Base-by-base conservation (phyloP, 2,113 vertebrate species). In the Alligator sinensis region DNA sequence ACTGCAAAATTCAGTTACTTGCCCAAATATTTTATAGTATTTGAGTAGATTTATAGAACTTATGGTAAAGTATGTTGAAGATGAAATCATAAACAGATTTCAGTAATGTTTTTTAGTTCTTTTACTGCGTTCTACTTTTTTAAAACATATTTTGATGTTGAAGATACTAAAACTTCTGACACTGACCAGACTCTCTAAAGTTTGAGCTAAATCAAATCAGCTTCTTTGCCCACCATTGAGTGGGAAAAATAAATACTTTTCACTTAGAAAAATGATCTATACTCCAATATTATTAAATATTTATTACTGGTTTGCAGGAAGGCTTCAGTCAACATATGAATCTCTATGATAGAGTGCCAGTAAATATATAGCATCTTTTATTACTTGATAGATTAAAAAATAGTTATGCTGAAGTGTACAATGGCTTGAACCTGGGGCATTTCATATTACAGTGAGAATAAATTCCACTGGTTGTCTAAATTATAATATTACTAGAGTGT, bases 261-360 rank as follows among this genome's bases (percentile, higher is more conserved):
- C 82, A 89, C 78, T 94, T 84, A 58, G 77, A 91, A 87, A 95
- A 93, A 79, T 55, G 77, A 80, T 47, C 70, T 24, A 22, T 47
- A 74, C 61, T 93, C 59, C 27, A 94, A 38, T 34, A 55, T n/a
- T 77, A 96, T 93, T 82, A 90, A 96, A 87, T 93, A 95, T 96
- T 96, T 82, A 96, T 57, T 68, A 2, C 0, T 28, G 24, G 17
- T 54, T 57, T 64, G 68, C 64, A 79, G 17, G 77, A 55, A 94
- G 90, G 15, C 30, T 80, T 58, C 25, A 81, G 66, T 28, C 6
- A 72, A 21, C 14, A 14, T 15, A 22, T 55, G 60, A 83, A 66
- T 0, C 28, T 60, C 77, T 90, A 18, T 18, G 7, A 28, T 68
- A 81, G 10, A 74, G 34, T 6, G 24, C 21, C 70, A 24, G 34